phyloP scores from a whole-genome alignment of 2,113 vertebrate species.

The Deroptyus accipitrinus region DNA sequence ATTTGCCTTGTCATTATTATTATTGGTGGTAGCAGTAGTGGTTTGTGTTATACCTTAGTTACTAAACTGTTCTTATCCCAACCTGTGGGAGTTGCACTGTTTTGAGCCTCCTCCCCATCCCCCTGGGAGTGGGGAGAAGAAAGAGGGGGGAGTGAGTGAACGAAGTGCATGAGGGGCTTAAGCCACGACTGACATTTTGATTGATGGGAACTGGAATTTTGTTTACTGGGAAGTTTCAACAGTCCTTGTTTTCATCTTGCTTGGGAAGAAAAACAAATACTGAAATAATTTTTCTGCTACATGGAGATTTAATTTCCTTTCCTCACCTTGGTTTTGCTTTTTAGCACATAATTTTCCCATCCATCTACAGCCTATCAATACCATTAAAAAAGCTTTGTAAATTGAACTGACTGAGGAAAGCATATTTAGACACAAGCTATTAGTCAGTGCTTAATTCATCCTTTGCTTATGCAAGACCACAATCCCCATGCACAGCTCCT shows the following conservation, averaged over 20 bases:
- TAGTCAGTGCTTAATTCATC: neutral
- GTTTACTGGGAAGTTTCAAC: neutral
- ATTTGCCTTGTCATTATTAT: too few species aligned
- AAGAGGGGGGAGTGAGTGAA: too few species aligned
- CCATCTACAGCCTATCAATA: neutral
- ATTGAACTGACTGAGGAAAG: neutral
- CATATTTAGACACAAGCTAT: neutral
- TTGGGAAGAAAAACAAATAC: neutral
- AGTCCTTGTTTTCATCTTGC: neutral
- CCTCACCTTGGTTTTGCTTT: neutral
- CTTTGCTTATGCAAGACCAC: neutral
- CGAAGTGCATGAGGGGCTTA: too few species aligned
- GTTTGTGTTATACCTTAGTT: too few species aligned
- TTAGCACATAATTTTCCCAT: constrained; percentile 9
- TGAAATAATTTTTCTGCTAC: neutral
- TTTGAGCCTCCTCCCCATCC: too few species aligned
- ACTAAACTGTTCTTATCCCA: too few species aligned
- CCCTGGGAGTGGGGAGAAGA: too few species aligned
- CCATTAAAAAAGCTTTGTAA: constrained; percentile 4
- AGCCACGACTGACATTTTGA: neutral
- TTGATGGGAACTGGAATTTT: neutral
- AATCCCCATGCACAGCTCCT: neutral
- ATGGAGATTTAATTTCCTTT: constrained; percentile 23
- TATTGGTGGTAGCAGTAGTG: too few species aligned
- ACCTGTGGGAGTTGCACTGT: too few species aligned